These are phyloP conservation scores for Bucorvus abyssinicus DNA, from an alignment of 2,797 vertebrate species.

Conservation along the genomic window DNA sequence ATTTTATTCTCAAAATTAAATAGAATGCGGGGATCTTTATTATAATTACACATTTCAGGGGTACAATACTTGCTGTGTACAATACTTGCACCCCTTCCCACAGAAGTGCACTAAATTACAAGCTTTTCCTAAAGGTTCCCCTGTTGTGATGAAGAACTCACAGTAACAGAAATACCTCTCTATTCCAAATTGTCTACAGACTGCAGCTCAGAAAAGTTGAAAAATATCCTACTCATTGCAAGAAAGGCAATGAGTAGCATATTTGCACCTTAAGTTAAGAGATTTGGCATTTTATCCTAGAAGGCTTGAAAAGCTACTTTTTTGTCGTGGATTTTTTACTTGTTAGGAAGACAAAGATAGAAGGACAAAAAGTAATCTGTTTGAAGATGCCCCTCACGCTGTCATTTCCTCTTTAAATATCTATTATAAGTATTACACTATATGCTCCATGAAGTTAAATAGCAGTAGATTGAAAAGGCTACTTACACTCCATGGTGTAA, in stretches of 20 bases:
- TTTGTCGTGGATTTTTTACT: not conserved
- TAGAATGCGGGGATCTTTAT: not conserved
- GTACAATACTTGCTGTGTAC: not conserved
- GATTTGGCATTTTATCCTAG: not conserved
- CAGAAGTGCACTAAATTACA: not conserved
- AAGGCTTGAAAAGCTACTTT: not conserved
- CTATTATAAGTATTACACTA: not conserved
- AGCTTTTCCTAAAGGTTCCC: not conserved
- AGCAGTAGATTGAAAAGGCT: not conserved
- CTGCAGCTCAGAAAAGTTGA: not conserved
- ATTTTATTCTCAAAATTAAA: not conserved
- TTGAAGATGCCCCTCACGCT: not conserved
- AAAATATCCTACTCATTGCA: not conserved
- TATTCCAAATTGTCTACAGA: not conserved
- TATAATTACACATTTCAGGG: not conserved
- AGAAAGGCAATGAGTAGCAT: not conserved
- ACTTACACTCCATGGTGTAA: not conserved
- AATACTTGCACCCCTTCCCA: not conserved
- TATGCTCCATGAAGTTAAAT: not conserved
- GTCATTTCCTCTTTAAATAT: not conserved
- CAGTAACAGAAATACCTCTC: not conserved
- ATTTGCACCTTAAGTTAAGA: not conserved
- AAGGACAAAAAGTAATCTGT: not conserved
- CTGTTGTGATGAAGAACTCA: not conserved
- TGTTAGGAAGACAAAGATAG: not conserved